Evolutionary conservation across 2,113 vertebrate species (phyloP), one percentile per base, ranked within the genome.

Genomic region (Callopanchax toddi): DNA sequence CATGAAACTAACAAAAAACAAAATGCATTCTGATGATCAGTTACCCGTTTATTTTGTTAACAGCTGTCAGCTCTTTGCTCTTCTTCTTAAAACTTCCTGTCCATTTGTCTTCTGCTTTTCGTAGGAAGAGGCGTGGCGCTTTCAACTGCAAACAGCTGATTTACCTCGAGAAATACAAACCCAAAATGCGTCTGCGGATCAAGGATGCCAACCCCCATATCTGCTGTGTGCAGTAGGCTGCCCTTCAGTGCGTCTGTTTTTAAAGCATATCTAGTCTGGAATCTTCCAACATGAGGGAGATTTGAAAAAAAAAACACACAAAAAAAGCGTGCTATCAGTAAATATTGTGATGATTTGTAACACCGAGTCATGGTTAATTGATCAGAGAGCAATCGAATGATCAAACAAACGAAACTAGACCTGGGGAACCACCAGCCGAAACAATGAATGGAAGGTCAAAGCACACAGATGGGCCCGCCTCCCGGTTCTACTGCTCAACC

Each of bases 141-240:
- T 98, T 99, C 92, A 99, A 99, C 93, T 95, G 96, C 91, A 99
- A 99, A 93, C 97, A 99, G 93, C 95, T 99, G 92, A 95, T 99
- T 91, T 99, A 99, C 86, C 95, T 99, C 91, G 97, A 99, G 92
- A 99, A 99, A 92, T 99, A 99, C 92, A 93, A 96, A 82, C 94
- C 97, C 83, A 98, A 98, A 91, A 98, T 99, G 95, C 91, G 96
- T 79, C 92, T 99, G 89, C 94, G 95, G 88, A 95, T 95, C 94
- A 96, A 95, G 91, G 95, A 98, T 79, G 91, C 93, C 93, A 97
- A 98, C 67, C 94, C 93, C 83, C 95, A 93, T 92, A 91, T 84
- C 91, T 97, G 97, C 94, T 98, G 95, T 75, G 90, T 98, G 89
- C 97, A 98, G 87, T 98, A 97, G 91, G 80, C 74, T 34, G 45